Evolutionary conservation across 2,113 vertebrate genomes (phyloP).

Genomic region (Osmerus eperlanus): DNA sequence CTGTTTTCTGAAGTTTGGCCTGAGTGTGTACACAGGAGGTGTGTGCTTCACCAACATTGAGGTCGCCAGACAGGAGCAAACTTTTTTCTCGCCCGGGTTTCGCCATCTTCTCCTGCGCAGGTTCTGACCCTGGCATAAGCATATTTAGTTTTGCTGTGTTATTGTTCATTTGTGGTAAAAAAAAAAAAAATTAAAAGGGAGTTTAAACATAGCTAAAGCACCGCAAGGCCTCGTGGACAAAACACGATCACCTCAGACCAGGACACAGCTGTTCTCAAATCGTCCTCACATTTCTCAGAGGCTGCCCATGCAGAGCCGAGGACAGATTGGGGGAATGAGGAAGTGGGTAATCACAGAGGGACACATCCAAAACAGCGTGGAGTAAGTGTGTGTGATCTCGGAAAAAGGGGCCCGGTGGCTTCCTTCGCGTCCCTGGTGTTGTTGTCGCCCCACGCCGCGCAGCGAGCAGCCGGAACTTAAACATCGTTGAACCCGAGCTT

Average conservation of each 20-base stretch:
- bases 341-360: not conserved
- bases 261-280: not conserved
- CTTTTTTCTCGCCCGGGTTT: no score
- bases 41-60: no score
- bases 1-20: no score
- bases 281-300: not conserved
- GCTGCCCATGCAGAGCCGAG: no score
- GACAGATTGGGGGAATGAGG: not conserved
- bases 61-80: no score
- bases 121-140: no score
- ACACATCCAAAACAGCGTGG: no score
- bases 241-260: not conserved
- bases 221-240: not conserved
- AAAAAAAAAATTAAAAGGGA: no score
- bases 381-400: not conserved
- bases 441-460: not conserved
- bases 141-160: no score
- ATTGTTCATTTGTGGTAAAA: no score
- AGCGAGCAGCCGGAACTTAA: constrained; percentile 3
- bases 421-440: not conserved
- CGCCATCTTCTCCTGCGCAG: no score
- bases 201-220: not conserved
- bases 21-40: no score
- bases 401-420: not conserved
- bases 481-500: not conserved